Evolutionary conservation across 2,797 vertebrate species (phyloP).

Genomic region (Ambastaia sidthimunki): DNA sequence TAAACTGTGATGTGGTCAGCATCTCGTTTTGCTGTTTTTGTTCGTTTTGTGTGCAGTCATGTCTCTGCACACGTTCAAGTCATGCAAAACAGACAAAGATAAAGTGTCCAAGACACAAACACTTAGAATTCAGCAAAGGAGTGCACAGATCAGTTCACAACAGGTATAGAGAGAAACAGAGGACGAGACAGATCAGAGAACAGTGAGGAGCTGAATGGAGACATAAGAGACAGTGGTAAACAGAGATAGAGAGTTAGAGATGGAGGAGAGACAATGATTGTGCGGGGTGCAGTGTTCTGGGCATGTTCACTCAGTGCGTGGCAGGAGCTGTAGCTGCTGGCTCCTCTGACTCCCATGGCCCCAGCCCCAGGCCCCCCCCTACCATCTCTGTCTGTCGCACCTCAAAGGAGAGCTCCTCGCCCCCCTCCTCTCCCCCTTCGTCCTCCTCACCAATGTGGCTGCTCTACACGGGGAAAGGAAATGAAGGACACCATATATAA

Average conservation of each 20-base stretch:
- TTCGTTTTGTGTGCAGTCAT: slow-evolving; percentile 63
- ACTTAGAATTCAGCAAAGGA: slow-evolving; percentile 74
- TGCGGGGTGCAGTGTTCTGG: slow-evolving; percentile 71
- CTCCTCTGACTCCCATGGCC: slow-evolving; percentile 73
- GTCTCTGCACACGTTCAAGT: slow-evolving; percentile 73
- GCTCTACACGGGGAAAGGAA: slow-evolving; percentile 78
- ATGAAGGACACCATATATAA: neutral
- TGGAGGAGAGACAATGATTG: slow-evolving; percentile 32
- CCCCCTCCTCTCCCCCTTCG: slow-evolving; percentile 81
- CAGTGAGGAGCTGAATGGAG: slow-evolving; percentile 37
- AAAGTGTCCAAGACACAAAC: slow-evolving; percentile 49
- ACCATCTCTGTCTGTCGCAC: slow-evolving; percentile 86
- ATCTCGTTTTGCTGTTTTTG: slow-evolving; percentile 30
- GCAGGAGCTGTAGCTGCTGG: slow-evolving; percentile 62
- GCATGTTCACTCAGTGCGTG: slow-evolving; percentile 72
- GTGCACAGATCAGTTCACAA: slow-evolving; percentile 79
- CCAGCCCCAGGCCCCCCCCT: slow-evolving; percentile 81
- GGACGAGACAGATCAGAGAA: slow-evolving; percentile 57
- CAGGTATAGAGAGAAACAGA: slow-evolving; percentile 59
- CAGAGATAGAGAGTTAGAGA: neutral
- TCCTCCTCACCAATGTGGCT: slow-evolving; percentile 90
- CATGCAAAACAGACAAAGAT: slow-evolving; percentile 66
- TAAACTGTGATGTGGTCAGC: slow-evolving; percentile 41
- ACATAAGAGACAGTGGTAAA: slow-evolving; percentile 53
- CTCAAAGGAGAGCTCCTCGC: slow-evolving; percentile 88